phyloP scores from a whole-genome alignment of 2,113 vertebrate genomes.

The Chloropsis hardwickii region DNA sequence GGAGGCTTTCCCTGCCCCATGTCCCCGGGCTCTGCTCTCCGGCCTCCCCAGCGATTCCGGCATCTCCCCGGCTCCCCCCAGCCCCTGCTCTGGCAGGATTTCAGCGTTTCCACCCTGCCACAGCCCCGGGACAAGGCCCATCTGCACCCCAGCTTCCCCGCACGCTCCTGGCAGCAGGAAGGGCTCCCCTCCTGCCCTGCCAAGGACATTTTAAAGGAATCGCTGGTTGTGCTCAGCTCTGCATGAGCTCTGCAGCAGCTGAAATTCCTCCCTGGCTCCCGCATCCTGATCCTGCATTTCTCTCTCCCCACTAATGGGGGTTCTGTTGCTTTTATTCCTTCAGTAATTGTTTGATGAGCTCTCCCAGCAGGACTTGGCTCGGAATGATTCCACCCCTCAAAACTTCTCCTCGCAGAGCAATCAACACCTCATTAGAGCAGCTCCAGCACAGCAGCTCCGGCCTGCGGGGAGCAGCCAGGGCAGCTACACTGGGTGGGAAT shows the following conservation, averaged over 20 bases:
- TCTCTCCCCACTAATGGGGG: neutral
- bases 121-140: neutral
- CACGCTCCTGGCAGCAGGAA: neutral
- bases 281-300: neutral
- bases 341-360: neutral
- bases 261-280: neutral
- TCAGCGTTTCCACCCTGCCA: neutral
- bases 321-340: constrained; percentile 29
- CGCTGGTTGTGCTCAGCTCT: neutral
- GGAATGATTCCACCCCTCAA: neutral
- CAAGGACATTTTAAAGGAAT: neutral
- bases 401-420: neutral
- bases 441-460: neutral
- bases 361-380: constrained; percentile 7
- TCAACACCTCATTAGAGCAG: neutral
- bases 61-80: neutral
- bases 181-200: neutral
- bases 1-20: neutral
- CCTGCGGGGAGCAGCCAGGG: neutral
- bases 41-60: neutral
- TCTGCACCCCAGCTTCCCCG: neutral
- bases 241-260: neutral
- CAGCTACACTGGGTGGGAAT: neutral
- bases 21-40: neutral
- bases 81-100: neutral